These are phyloP conservation scores for Fragum whitleyi DNA, from an alignment of 2,888 invertebrate species.

Conservation along the genomic window DNA sequence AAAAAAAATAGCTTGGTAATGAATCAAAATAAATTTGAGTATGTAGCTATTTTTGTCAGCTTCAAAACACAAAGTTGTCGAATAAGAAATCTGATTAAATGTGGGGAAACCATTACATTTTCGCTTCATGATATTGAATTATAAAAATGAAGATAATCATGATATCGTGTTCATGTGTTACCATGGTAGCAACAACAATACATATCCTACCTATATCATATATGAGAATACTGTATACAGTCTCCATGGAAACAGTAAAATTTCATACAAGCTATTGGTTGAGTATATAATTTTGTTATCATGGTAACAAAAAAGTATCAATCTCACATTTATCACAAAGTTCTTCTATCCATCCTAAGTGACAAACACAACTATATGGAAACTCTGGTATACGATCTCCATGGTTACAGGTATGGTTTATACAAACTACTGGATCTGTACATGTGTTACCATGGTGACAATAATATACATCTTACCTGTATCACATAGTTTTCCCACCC, in stretches of 20 bases:
- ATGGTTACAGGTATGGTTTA: constrained; percentile 28
- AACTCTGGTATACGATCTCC: constrained; percentile 30
- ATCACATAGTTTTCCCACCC: constrained; percentile 34
- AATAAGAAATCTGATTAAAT: too few relatives aligned
- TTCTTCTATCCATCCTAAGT: constrained; percentile 38
- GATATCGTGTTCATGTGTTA: too few relatives aligned
- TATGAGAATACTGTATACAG: constrained; percentile 24
- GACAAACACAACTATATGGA: constrained; percentile 40
- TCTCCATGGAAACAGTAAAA: constrained; percentile 40
- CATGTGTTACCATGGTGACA: too few relatives aligned
- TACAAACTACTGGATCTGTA: constrained; percentile 34
- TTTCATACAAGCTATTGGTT: constrained; percentile 33
- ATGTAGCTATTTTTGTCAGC: too few relatives aligned
- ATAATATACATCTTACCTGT: constrained; percentile 16
- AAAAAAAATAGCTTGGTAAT: too few relatives aligned
- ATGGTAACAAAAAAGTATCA: not conserved
- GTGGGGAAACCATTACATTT: too few relatives aligned
- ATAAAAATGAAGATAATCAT: too few relatives aligned
- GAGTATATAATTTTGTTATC: not conserved
- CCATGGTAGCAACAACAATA: too few relatives aligned
- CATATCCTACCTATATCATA: constrained; percentile 29
- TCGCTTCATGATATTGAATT: too few relatives aligned
- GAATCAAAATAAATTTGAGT: too few relatives aligned
- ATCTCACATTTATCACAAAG: constrained; percentile 34
- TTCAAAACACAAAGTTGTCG: too few relatives aligned